Base-by-base conservation (phyloP, 2,113 vertebrate genomes). In the Hystrix cristata region DNA sequence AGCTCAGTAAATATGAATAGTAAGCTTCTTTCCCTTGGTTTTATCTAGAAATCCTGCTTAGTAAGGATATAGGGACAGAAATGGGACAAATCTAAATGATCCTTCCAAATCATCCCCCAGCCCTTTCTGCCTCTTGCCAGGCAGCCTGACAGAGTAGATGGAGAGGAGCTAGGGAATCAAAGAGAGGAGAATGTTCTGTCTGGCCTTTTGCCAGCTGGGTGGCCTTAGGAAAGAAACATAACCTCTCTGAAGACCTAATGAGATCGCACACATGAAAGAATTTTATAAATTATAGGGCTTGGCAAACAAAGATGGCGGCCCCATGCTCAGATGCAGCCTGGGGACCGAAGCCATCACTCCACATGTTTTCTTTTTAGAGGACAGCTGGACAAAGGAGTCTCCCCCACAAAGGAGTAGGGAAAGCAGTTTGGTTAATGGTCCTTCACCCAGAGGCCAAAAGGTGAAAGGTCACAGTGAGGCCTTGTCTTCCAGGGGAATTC, bases 371-470 rank as follows among this genome's bases (percentile, higher is more conserved):
- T 97, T 69, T 93, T 31, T 67, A 5, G 25, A 87, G 92, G 94
- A 97, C 95, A 82, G 95, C 92, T 46, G 80, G 92, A 96, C 97
- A 96, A 96, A 97, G 87, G 90, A 23, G 80, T 78, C 21, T 67
- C 80, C 5, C 64, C 59, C 71, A 95, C 97, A 97, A 97, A 97
- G 91, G 94, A 62, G 94, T 82, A 87, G 92, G 53, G 96, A 85
- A 87, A 92, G 96, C 94, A 90, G 95, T 94, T 95, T 97, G 96
- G 97, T 95, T 88, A 98, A 97, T 96, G 97, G 97, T 96, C 96
- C 94, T 98, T 97, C 94, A 96, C 94, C 95, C 95, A 15, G 84
- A 95, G 97, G 96, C 81, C 95, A 97, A 90, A 85, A 97, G 97
- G 96, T 79, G 92, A 97, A 95, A 97, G 96, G 95, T 97, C 96